Conservation (phyloP, 2,113 vertebrate species). For the Atherinomorus stipes region DNA sequence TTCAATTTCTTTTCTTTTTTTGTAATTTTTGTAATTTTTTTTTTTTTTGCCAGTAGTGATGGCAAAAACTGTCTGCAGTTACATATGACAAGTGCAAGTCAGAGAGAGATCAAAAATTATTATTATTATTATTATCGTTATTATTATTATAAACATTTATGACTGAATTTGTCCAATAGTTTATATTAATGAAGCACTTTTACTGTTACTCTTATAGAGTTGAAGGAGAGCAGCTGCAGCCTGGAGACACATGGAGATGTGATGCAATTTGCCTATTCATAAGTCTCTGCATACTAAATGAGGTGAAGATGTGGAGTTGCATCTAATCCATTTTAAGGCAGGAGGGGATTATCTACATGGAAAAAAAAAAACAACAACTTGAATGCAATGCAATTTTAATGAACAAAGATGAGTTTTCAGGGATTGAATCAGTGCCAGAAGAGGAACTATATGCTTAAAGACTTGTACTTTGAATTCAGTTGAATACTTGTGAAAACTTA, state of each 20-base stretch:
- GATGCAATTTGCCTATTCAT: conserved; percentile 2
- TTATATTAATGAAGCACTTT: background rate
- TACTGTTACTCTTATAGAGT: background rate
- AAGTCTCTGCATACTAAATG: conserved; percentile 1
- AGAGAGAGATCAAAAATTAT: no score
- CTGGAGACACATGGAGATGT: background rate
- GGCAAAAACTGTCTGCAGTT: no score
- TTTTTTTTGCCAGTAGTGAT: no score
- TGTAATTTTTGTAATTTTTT: no score
- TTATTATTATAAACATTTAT: conserved; percentile 6
- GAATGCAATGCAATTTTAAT: background rate
- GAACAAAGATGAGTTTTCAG: background rate
- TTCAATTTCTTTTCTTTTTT: no score
- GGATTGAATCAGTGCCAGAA: background rate
- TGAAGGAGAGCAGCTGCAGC: conserved; percentile 13
- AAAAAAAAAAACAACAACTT: background rate
- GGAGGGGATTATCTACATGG: background rate
- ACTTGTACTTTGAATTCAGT: background rate
- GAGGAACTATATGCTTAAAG: background rate
- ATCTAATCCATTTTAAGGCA: background rate
- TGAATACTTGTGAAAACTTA: background rate
- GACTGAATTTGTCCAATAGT: background rate
- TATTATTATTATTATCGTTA: background rate
- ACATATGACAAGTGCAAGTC: no score
- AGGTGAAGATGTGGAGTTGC: background rate